These are phyloP conservation scores for Cataglyphis altisquamis DNA, from an alignment of 2,888 invertebrate species.

Conservation along the genomic window DNA sequence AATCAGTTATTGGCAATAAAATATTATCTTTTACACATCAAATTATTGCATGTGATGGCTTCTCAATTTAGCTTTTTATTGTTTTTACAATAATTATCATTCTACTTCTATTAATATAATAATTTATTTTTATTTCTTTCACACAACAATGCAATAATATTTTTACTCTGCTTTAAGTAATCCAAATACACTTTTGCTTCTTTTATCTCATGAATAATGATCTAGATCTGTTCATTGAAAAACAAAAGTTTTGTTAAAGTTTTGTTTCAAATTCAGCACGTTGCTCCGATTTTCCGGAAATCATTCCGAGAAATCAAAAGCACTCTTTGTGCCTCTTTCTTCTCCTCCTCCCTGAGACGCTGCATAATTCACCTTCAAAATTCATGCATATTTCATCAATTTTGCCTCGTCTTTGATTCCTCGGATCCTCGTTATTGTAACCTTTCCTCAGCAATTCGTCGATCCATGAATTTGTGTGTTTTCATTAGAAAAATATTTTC, in stretches of 20 bases:
- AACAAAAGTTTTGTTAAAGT: slow-evolving; percentile 22
- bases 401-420: slow-evolving; percentile 5
- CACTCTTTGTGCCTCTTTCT: background rate
- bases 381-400: slow-evolving; percentile 48
- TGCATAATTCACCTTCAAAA: slow-evolving; percentile 52
- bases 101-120: background rate
- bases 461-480: background rate
- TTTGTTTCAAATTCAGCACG: background rate
- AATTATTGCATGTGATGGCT: background rate
- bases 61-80: background rate
- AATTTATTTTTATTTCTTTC: background rate
- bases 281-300: background rate
- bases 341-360: background rate
- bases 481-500: slow-evolving; percentile 3
- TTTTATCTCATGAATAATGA: background rate
- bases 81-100: background rate
- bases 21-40: background rate
- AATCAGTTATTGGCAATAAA: background rate
- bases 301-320: slow-evolving; percentile 34
- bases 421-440: slow-evolving; percentile 27
- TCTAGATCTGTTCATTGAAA: background rate
- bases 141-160: background rate
- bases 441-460: background rate
- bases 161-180: slow-evolving; percentile 6
- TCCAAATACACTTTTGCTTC: background rate